These are phyloP conservation scores for Pteropus alecto DNA, from an alignment of 2,113 vertebrate genomes.

Conservation along the genomic window DNA sequence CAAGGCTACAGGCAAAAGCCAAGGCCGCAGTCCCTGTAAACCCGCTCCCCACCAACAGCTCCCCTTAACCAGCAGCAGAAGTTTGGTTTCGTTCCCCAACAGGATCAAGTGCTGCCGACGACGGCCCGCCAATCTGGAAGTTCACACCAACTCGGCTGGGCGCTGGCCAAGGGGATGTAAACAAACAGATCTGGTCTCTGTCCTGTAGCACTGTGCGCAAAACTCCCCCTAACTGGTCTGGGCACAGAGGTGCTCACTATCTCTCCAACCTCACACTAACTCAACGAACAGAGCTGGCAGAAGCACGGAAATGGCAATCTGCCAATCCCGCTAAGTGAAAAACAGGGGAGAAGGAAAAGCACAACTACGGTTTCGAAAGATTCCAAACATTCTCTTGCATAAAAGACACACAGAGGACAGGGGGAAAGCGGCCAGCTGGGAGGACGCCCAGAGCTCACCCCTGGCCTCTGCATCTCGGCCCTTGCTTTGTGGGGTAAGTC, in stretches of 20 bases:
- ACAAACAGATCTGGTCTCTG: background rate
- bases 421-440: background rate
- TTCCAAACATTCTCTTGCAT: background rate
- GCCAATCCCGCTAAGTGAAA: slow-evolving; percentile 40
- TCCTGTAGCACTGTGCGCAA: background rate
- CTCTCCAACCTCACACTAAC: background rate
- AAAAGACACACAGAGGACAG: background rate
- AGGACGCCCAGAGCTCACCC: background rate
- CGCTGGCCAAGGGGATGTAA: background rate
- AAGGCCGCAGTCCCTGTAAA: accelerated
- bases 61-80: accelerated
- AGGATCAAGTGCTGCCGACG: accelerated
- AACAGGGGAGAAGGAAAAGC: background rate
- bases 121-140: background rate
- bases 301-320: background rate
- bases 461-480: accelerated
- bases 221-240: background rate
- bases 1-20: background rate
- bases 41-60: background rate
- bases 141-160: background rate
- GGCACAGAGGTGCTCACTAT: background rate
- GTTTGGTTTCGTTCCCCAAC: background rate
- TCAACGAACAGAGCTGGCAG: slow-evolving; percentile 8
- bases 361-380: background rate
- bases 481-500: accelerated